Conservation (phyloP, 2,888 invertebrate species). For the Xestia ashworthii region DNA sequence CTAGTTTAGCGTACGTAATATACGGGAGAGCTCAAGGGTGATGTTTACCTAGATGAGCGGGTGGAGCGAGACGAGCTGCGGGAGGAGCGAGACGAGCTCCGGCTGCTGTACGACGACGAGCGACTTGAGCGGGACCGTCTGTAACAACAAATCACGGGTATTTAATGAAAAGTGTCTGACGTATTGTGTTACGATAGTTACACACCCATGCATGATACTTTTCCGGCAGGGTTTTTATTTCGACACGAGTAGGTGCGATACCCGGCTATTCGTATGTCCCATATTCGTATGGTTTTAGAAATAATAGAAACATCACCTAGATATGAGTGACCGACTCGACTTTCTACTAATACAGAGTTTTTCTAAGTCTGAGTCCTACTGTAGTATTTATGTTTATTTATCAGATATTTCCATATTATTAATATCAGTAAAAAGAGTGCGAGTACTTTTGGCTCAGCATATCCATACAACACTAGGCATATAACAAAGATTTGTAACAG, state of each 20-base stretch:
- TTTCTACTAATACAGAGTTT: neutral
- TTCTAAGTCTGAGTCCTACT: neutral
- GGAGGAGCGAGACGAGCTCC: slow-evolving; percentile 85
- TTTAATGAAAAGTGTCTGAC: slow-evolving; percentile 1
- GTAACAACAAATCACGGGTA: slow-evolving; percentile 42
- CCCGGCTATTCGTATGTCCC: neutral
- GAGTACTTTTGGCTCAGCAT: neutral
- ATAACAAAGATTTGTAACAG: neutral
- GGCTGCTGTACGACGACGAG: slow-evolving; percentile 90
- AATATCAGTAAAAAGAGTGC: neutral
- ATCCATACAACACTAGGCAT: neutral
- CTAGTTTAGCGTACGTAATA: slow-evolving; percentile 2
- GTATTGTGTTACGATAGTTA: neutral
- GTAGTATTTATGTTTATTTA: neutral
- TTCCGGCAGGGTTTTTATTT: neutral
- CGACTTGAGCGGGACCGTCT: slow-evolving; percentile 85
- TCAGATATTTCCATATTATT: neutral
- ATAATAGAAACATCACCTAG: neutral
- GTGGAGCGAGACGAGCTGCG: slow-evolving; percentile 80
- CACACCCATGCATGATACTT: no score
- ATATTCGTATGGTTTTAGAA: neutral
- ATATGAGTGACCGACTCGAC: neutral
- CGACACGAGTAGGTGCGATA: neutral
- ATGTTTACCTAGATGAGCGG: slow-evolving; percentile 78
- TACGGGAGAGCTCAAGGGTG: neutral